phyloP scores from a whole-genome alignment of 1,140 invertebrate species.

The Drosophila mojavensis region DNA sequence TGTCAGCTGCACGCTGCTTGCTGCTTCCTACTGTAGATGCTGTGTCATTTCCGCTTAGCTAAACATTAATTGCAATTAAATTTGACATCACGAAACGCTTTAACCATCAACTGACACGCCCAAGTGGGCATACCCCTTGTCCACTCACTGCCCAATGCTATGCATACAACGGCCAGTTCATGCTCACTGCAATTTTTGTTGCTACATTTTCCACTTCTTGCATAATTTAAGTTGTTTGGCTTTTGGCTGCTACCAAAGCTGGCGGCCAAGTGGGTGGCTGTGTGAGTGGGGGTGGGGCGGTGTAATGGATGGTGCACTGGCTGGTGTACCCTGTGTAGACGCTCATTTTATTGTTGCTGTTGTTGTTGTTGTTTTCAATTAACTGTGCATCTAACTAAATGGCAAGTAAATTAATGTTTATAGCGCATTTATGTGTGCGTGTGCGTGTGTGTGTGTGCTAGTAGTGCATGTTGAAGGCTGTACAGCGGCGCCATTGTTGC shows the following conservation, averaged over 20 bases:
- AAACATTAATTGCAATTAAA: constrained; percentile 80
- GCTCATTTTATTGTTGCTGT: constrained; percentile 56
- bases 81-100: constrained; percentile 61
- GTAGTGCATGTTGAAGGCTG: neutral
- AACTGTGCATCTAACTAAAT: constrained; percentile 75
- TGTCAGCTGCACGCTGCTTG: constrained; percentile 44
- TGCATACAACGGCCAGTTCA: constrained; percentile 45
- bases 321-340: no score
- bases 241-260: constrained; percentile 25
- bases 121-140: neutral
- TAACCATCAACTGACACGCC: neutral
- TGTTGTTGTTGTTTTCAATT: constrained; percentile 76
- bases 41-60: constrained; percentile 69
- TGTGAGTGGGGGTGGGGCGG: no score
- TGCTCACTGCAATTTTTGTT: constrained; percentile 61
- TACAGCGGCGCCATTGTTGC: constrained; percentile 19
- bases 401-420: constrained; percentile 79
- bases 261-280: no score
- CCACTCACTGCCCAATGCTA: neutral
- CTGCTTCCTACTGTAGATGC: constrained; percentile 5
- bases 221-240: constrained; percentile 75
- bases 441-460: constrained; percentile 5
- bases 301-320: neutral
- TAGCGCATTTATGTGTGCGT: constrained; percentile 59
- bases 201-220: constrained; percentile 64